Conservation (phyloP, 2,888 invertebrate genomes). For the Idaea dimidiata region DNA sequence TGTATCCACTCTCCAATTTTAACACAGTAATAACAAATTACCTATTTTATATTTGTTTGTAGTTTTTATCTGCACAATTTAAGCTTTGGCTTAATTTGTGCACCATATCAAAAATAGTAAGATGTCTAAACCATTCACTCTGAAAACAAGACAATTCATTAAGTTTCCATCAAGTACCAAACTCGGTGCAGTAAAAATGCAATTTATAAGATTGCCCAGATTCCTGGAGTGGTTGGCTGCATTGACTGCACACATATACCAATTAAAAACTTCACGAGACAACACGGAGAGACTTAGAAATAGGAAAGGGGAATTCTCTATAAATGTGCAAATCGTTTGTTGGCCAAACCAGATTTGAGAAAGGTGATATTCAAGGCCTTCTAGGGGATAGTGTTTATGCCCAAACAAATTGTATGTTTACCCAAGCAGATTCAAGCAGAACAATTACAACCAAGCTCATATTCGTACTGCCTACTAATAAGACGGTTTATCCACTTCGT, state of each 20-base stretch:
- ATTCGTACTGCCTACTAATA: too few species aligned
- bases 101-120: conserved; percentile 7
- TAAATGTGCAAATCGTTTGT: conserved; percentile 31
- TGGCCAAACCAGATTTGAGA: conserved; percentile 14
- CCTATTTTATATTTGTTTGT: too few species aligned
- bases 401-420: conserved; percentile 11
- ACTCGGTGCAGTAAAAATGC: too few species aligned
- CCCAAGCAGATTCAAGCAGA: conserved; percentile 7
- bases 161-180: too few species aligned
- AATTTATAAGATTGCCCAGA: conserved; percentile 5
- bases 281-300: conserved; percentile 27
- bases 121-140: conserved; percentile 2
- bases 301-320: conserved; percentile 31
- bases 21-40: too few species aligned
- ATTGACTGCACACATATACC: conserved; percentile 30
- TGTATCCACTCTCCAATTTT: too few species aligned
- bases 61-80: conserved; percentile 5
- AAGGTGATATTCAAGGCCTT: conserved; percentile 5
- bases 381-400: conserved; percentile 5
- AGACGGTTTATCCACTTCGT: too few species aligned
- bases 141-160: conserved; percentile 3
- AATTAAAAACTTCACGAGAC: conserved; percentile 19
- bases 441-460: conserved; percentile 3
- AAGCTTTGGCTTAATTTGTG: conserved; percentile 1
- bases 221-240: conserved; percentile 16